Evolutionary conservation across 1,140 invertebrate genomes (phyloP).

Genomic region (Trichogramma pretiosum): DNA sequence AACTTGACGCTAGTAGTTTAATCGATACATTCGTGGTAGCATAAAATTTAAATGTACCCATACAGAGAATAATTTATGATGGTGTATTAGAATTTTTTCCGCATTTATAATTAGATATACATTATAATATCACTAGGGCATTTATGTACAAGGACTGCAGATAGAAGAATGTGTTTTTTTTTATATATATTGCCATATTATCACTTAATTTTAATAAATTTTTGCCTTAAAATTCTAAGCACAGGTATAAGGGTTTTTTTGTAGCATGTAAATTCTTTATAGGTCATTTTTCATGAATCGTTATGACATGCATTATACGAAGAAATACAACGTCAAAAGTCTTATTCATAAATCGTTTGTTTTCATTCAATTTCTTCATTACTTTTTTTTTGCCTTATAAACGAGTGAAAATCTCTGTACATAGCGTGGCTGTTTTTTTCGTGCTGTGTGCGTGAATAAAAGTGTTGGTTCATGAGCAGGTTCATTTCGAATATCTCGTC

Average conservation of each 20-base stretch:
- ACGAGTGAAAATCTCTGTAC: conserved; percentile 8
- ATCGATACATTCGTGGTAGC: conserved; percentile 20
- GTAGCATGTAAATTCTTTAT: too few species aligned
- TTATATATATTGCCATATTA: conserved; percentile 19
- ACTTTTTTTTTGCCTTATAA: not conserved
- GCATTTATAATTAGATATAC: conserved; percentile 37
- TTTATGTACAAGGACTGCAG: conserved; percentile 43
- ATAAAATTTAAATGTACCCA: conserved; percentile 24
- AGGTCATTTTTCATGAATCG: too few species aligned
- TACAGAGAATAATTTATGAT: conserved; percentile 38
- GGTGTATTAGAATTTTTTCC: conserved; percentile 29
- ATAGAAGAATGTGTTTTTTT: conserved; percentile 18
- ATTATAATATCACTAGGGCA: conserved; percentile 45
- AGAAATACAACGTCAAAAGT: too few species aligned
- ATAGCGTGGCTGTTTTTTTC: not conserved
- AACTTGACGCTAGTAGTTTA: conserved; percentile 32
- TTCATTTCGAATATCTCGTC: too few species aligned
- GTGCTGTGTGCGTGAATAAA: not conserved
- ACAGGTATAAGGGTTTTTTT: conserved; percentile 7
- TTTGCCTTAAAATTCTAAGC: conserved; percentile 10
- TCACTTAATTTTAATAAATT: conserved; percentile 12
- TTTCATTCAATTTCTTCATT: too few species aligned
- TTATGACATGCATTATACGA: too few species aligned
- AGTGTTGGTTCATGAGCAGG: not conserved
- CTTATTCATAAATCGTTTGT: too few species aligned